Base-by-base conservation (phyloP, 2,888 invertebrate genomes). In the Phorcus lineatus region DNA sequence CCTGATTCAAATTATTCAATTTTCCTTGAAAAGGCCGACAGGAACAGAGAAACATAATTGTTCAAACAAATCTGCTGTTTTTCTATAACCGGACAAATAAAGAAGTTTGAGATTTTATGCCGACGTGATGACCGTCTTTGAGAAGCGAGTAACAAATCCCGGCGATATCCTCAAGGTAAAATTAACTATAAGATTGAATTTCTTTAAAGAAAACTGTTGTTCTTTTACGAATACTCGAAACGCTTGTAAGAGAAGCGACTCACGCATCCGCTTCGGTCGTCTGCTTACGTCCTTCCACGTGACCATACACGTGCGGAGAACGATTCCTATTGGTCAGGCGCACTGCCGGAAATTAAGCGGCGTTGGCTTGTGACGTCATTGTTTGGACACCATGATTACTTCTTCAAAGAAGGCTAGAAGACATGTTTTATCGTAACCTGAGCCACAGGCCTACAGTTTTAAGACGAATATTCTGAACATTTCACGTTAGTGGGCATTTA, bases 291-390 rank as follows among this genome's bases (percentile, higher is more conserved):
- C 70, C 70, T 31, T 36, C 40, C 70, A 70, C 70, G 70, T 70
- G 70, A 70, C 70, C 36, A 40, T 40, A 19, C 70, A 70, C 70
- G 70, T 70, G 70, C 70, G 19, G 70, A 17, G 70, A 70, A 70
- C 70, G 19, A 40, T 36, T 70, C 70, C 70, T 19, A 70, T 70
- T 70, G 70, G 70, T 70, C 70, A 70, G 70, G 70, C 36, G 70
- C 40, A 40, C 70, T 70, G 70, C 70, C 70, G 70, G 70, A 70
- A 70, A 70, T 70, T 70, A 70, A 70, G 70, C 57, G 28, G 31
- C 28, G 70, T 70, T 70, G 70, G 31, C 70, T 70, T 70, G 70
- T 70, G 70, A 70, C 70, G 70, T 70, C 70, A 70, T 70, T 70
- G 70, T 70, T 70, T 70, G 36, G 70, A 70, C 70, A 70, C 70